Conservation (phyloP, 2,888 invertebrate species). For the Pocota personata region DNA sequence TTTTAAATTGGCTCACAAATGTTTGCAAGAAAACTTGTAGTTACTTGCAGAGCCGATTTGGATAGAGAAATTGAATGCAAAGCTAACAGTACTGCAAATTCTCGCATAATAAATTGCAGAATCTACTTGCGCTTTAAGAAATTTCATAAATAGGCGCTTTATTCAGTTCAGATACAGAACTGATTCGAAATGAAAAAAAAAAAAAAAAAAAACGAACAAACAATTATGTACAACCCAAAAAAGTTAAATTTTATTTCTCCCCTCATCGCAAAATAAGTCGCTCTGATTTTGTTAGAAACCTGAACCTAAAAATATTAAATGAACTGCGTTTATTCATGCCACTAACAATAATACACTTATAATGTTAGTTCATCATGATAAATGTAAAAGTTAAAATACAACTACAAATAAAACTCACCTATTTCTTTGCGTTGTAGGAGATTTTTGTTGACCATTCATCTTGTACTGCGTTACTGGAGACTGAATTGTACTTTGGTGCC, state of each 20-base stretch:
- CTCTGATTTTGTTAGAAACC: conserved; percentile 11
- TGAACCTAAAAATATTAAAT: conserved; percentile 32
- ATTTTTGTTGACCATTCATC: conserved; percentile 41
- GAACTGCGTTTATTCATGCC: neutral
- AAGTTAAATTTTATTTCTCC: conserved; percentile 18
- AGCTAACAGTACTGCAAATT: too few relatives aligned
- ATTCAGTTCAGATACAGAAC: neutral
- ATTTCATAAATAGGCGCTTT: neutral
- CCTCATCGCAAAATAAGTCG: conserved; percentile 25
- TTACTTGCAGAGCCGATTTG: too few relatives aligned
- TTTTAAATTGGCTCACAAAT: too few relatives aligned
- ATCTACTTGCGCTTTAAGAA: too few relatives aligned
- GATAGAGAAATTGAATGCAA: too few relatives aligned
- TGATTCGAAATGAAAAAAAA: neutral
- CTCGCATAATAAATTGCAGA: too few relatives aligned
- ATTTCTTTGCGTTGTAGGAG: conserved; percentile 37
- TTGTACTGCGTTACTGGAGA: conserved; percentile 76
- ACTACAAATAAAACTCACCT: conserved; percentile 42
- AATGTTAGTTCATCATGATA: too few relatives aligned
- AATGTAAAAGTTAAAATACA: too few relatives aligned
- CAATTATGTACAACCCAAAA: neutral
- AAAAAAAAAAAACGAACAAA: conserved; percentile 13
- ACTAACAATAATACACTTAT: neutral
- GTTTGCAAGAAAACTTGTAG: too few relatives aligned
- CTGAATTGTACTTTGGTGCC: conserved; percentile 83